Percentiles rank a stretch among this genome's conserved stretches.
Evolutionary conservation across 53 echinoderm and acorn worm genomes (phyloP).

Genomic region (Antedon mediterranea): DNA sequence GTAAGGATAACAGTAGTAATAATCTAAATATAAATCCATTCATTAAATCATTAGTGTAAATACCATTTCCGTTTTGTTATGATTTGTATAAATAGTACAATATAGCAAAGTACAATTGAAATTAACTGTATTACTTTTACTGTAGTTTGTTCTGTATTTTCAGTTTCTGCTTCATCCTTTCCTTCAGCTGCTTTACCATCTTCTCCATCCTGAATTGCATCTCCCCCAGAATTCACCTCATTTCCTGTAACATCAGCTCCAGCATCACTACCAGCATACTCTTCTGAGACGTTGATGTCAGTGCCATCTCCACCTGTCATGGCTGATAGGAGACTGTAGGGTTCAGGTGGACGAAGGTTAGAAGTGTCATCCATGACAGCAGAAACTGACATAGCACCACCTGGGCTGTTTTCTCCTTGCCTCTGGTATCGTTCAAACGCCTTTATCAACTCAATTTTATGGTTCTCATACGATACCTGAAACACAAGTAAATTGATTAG

Average conservation of each 20-base stretch:
- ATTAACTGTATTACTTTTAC: too few species aligned
- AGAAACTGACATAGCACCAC: not conserved
- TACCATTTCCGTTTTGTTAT: too few species aligned
- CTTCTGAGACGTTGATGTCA: not conserved
- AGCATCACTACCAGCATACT: not conserved
- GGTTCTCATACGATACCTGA: constrained; percentile 94
- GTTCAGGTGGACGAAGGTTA: constrained; percentile 21
- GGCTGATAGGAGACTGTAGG: constrained; percentile 83
- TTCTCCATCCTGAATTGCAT: constrained; percentile 3
- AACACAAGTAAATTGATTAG: not conserved
- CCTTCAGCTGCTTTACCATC: constrained; percentile 23
- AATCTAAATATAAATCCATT: too few species aligned
- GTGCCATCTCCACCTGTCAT: constrained; percentile 52
- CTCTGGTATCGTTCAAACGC: constrained; percentile 86
- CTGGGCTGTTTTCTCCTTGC: constrained; percentile 25
- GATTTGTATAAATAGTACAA: too few species aligned
- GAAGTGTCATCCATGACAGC: constrained; percentile 8
- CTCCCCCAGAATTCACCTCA: not conserved
- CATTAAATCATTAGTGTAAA: too few species aligned
- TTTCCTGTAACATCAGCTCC: not conserved
- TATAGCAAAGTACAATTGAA: too few species aligned
- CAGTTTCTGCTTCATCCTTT: constrained; percentile 17
- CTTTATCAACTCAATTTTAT: constrained; percentile 81
- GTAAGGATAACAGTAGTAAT: too few species aligned
- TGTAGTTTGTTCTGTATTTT: constrained; percentile 18